Base-by-base conservation (phyloP, 1,140 invertebrate species). In the Diorhabda sublineata region DNA sequence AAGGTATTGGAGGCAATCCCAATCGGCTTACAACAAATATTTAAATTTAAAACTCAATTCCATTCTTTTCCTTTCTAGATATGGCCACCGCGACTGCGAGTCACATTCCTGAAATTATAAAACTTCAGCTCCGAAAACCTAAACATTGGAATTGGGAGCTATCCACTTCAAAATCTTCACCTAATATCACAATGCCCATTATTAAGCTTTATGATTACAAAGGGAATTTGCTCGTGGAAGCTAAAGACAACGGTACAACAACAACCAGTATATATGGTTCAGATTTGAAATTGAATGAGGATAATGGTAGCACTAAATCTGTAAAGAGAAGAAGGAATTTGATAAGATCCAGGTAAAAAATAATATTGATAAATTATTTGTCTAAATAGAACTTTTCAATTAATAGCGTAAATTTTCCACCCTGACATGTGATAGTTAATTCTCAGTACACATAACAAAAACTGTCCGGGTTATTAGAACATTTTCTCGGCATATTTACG, bases 71-170 rank as follows among this genome's bases (percentile, higher is more conserved):
- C 43, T 61, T 58, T 47, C n/a, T 9, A 5, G 26, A 11, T 5
- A 72, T 57, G 57, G 71, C 72, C 69, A 66, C 67, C 42, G 59
- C 41, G 41, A 64, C 58, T 11, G 74, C 70, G 61, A 67, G 71
- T 45, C 64, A 67, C 44, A 69, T 76, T 9, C 72, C 75, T 58
- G 77, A 81, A 52, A 74, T 78, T 41, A 79, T 85, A 0, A 79
- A 80, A 42, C 72, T 85, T 5, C 77, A 84, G 70, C 71, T 85
- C 47, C 80, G 78, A 59, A 85, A 85, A 67, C 84, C 84, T 0
- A 78, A 81, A 66, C 77, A 78, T 69, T 85, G 84, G 84, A 83
- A 84, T 69, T 85, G 84, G 84, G 82, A 84, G 75, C 69, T 85
- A 67, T 82, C 80, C 26, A 85, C 84, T 3, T 85, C 84, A 4